These are phyloP conservation scores for Cassiopea andromeda DNA, from an alignment of 30 jellyfish, hydroid and myxozoan species.

Conservation along the genomic window DNA sequence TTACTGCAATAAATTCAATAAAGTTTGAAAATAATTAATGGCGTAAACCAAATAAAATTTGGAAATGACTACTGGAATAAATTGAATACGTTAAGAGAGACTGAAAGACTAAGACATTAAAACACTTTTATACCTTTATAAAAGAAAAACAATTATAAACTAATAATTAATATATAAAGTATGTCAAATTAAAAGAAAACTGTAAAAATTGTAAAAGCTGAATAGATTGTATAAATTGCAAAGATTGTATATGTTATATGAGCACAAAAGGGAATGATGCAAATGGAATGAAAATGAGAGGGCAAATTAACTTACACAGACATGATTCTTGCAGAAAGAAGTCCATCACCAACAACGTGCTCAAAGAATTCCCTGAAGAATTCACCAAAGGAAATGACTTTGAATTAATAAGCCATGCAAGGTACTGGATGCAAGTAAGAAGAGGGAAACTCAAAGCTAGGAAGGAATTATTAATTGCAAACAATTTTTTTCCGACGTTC, in stretches of 20 bases:
- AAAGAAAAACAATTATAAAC: not conserved
- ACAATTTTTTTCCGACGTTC: no score
- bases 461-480: no score
- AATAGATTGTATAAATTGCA: not conserved
- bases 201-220: not conserved
- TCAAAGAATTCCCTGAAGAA: constrained; percentile 5
- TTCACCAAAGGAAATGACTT: not conserved
- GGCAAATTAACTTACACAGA: not conserved
- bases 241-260: no score
- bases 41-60: no score
- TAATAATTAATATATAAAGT: no score
- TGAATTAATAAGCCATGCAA: not conserved
- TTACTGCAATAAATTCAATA: no score
- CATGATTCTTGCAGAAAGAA: not conserved
- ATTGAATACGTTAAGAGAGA: no score
- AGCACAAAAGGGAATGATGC: not conserved
- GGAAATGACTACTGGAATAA: no score
- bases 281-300: not conserved
- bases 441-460: no score
- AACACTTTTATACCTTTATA: not conserved
- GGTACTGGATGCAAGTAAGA: no score
- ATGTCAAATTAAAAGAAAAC: not conserved
- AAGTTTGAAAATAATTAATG: no score
- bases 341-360: constrained; percentile 2
- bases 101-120: no score